phyloP scores from a whole-genome alignment of 2,888 invertebrate genomes.

The Conchocele bisecta region DNA sequence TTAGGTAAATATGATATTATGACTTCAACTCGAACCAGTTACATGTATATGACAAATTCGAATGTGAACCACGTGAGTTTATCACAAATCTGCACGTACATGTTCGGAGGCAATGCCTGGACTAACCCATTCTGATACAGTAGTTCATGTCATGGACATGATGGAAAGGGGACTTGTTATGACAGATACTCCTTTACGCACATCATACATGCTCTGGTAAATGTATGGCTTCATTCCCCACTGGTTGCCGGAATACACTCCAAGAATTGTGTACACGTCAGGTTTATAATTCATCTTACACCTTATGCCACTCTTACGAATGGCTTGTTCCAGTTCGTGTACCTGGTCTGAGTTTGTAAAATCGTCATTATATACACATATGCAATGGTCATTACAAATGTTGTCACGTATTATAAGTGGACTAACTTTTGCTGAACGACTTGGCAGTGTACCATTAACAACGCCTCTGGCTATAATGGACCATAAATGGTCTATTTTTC shows the following conservation, averaged over 20 bases:
- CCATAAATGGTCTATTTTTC: conserved; percentile 63
- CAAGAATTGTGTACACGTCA: conserved; percentile 61
- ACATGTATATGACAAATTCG: no score
- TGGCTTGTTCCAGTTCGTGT: conserved; percentile 41
- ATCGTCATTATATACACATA: conserved; percentile 62
- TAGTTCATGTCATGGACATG: no score
- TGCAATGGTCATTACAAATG: conserved; percentile 42
- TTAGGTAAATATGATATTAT: no score
- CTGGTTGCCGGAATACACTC: conserved; percentile 50
- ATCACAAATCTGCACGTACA: no score
- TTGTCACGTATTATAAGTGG: conserved; percentile 7
- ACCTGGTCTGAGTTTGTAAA: conserved; percentile 57
- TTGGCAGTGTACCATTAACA: conserved; percentile 33
- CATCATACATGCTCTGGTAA: conserved; percentile 46
- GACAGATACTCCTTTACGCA: conserved; percentile 33
- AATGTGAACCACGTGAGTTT: no score
- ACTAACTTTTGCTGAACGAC: conserved; percentile 43
- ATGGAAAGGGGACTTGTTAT: no score
- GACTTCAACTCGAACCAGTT: no score
- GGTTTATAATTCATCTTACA: conserved; percentile 60
- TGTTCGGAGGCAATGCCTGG: no score
- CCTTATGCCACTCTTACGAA: conserved; percentile 58
- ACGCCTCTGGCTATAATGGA: conserved; percentile 49
- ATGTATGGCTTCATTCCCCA: conserved; percentile 55
- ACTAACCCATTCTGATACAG: no score